Percentiles rank a stretch among this genome's conserved stretches.
These are phyloP conservation scores for Odontomyia ornata DNA, from an alignment of 2,888 invertebrate genomes.

Conservation along the genomic window DNA sequence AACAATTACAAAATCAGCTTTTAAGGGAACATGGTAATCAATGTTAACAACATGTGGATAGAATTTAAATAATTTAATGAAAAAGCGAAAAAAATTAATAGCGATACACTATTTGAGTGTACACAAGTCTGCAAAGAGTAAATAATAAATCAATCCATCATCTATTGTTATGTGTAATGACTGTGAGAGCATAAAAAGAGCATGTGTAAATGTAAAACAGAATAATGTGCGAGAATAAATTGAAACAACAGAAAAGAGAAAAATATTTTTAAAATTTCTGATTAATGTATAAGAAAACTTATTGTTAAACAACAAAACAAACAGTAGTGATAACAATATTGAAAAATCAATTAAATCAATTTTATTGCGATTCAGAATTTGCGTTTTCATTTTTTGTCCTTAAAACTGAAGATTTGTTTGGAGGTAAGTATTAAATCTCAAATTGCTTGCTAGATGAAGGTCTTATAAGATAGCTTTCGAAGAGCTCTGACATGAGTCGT, in stretches of 20 bases:
- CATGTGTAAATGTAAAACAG: slow-evolving; percentile 23
- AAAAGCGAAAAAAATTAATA: not conserved
- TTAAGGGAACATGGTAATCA: slow-evolving; percentile 22
- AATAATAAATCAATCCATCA: slow-evolving; percentile 32
- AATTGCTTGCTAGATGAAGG: too few relatives aligned
- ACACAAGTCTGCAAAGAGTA: slow-evolving; percentile 29
- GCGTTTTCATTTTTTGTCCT: not conserved
- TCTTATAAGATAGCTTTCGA: too few relatives aligned
- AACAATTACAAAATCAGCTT: not conserved
- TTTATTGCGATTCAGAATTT: slow-evolving; percentile 7
- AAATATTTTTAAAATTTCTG: slow-evolving; percentile 15
- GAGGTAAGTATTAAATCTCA: too few relatives aligned
- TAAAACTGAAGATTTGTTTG: too few relatives aligned
- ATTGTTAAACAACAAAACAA: slow-evolving; percentile 14
- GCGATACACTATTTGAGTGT: not conserved
- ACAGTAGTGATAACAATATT: slow-evolving; percentile 9
- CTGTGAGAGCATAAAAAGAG: not conserved
- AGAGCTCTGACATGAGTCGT: too few relatives aligned
- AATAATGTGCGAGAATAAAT: slow-evolving; percentile 26
- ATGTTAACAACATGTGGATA: not conserved
- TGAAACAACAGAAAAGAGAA: slow-evolving; percentile 5
- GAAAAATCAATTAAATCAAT: slow-evolving; percentile 33
- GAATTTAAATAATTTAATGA: not conserved
- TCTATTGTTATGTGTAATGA: slow-evolving; percentile 33
- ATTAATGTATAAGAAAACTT: slow-evolving; percentile 16